Base-by-base conservation (phyloP, 35 echinoderm and acorn worm genomes). In the Eucidaris tribuloides region DNA sequence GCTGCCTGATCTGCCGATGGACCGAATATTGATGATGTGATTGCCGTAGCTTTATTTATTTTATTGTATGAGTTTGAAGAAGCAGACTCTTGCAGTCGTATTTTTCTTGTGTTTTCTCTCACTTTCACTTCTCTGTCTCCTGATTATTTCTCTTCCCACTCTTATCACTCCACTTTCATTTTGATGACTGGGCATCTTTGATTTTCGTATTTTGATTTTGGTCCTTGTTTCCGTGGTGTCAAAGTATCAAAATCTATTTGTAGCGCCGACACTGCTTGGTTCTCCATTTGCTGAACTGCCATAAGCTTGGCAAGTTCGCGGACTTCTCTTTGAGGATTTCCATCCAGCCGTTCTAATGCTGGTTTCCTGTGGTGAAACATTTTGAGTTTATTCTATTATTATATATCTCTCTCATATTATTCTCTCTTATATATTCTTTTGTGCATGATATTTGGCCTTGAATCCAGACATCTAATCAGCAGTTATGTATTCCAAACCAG, bases 391-490 rank as follows among this genome's bases (percentile, higher is more conserved):
- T 19, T 57, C 82, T 3, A 63, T 60, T 46, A 63, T 60, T 46
- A 63, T 70, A 14, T 42, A 20, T 9, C 37, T 74, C 37, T 27
- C 35, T 9, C 40, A 18, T n/a, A n/a, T n/a, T 44, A 7, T 40
- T 6, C 40, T 84, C 28, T 41, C 18, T 14, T 31, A 20, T 20
- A 20, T 31, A 15, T 32, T 63, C 18, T 66, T 34, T 5, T 70
- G 62, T 30, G 82, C 82, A 70, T 66, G 62, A 42, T 84, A 48
- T 65, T 84, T 84, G 18, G 82, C 82, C 40, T 45, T 84, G 36
- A 84, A 84, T 39, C 54, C 61, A 1, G 82, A 84, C 82, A 84
- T 84, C 39, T 29, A n/a, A n/a, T n/a, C n/a, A n/a, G n/a, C n/a
- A n/a, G n/a, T n/a, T n/a, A n/a, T n/a, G n/a, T n/a, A n/a, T n/a